phyloP scores from a whole-genome alignment of 1,140 invertebrate species.

The Habropoda laboriosa region DNA sequence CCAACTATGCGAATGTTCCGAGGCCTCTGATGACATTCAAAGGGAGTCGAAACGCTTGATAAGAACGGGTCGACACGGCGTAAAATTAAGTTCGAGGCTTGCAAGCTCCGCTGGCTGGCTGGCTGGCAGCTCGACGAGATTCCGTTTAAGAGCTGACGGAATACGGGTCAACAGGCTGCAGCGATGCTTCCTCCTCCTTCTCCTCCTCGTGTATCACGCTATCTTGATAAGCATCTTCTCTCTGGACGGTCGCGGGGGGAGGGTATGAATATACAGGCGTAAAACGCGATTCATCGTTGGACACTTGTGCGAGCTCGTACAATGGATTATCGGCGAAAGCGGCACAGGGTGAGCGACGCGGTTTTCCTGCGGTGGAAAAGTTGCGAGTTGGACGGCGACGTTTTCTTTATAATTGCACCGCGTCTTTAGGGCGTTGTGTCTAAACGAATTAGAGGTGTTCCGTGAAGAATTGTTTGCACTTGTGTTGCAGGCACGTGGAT shows the following conservation, averaged over 20 bases:
- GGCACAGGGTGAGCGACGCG: neutral
- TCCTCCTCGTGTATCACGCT: slow-evolving; percentile 27
- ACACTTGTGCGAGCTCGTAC: neutral
- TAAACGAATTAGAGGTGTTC: too few species aligned
- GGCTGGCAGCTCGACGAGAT: slow-evolving; percentile 20
- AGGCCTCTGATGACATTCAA: neutral
- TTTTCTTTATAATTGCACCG: neutral
- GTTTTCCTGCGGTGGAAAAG: neutral
- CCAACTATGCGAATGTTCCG: slow-evolving; percentile 20
- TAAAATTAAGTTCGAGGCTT: slow-evolving; percentile 11
- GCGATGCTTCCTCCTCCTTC: slow-evolving; percentile 23
- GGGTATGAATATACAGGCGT: slow-evolving; percentile 14
- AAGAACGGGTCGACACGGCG: neutral
- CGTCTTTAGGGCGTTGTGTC: neutral
- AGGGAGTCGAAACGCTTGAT: neutral
- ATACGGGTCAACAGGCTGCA: slow-evolving; percentile 62
- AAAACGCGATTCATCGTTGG: slow-evolving; percentile 42
- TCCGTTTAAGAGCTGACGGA: slow-evolving; percentile 43
- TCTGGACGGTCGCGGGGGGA: neutral
- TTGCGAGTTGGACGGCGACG: neutral
- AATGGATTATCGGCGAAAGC: slow-evolving; percentile 36
- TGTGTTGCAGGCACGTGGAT: too few species aligned
- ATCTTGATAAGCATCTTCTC: slow-evolving; percentile 49
- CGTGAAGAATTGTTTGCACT: too few species aligned
- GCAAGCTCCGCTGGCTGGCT: too few species aligned